Base-by-base conservation (phyloP, 2,888 invertebrate species). In the Heliconius cydno region DNA sequence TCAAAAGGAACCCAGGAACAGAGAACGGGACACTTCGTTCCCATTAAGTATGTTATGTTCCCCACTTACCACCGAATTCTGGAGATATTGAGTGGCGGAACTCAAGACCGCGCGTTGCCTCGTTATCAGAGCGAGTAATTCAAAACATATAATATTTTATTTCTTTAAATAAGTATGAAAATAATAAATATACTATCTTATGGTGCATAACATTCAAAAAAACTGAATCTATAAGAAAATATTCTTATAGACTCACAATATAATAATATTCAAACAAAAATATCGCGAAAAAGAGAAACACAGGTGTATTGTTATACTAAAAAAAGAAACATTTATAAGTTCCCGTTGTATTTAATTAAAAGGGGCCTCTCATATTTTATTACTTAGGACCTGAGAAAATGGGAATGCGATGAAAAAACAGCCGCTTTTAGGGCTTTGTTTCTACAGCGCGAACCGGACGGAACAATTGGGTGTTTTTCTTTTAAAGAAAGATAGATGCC, bases 381-480 rank as follows among this genome's bases (percentile, higher is more conserved):
- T 10, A 82, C 86, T 86, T 86, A 76, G 30, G n/a, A 75, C 81
- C 68, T 68, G 71, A 70, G 79, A 80, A 85, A 86, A 86, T 84
- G 85, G 85, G 85, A 87, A 87, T 87, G 85, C 85, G 84, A 86
- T 87, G 87, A 86, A 88, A 88, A 88, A 88, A 86, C 84, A 85
- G 84, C 85, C 84, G 85, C 86, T 85, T 88, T 87, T 88, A 84
- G 85, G 85, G 85, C 86, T 87, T 89, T 89, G 88, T 88, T 88
- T 86, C 80, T 81, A 74, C 75, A 84, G 83, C 85, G 84, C 84
- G 86, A 88, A 87, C 88, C 87, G 87, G 87, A 87, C 84, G 80
- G 85, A 86, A 87, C 87, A 86, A 88, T 89, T 89, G 88, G 85
- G 82, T 86, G 86, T 88, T 87, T 68, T 88, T 86, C 85, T 86